Evolutionary conservation across 2,888 invertebrate species (phyloP).

Genomic region (Enchytraeus crypticus): DNA sequence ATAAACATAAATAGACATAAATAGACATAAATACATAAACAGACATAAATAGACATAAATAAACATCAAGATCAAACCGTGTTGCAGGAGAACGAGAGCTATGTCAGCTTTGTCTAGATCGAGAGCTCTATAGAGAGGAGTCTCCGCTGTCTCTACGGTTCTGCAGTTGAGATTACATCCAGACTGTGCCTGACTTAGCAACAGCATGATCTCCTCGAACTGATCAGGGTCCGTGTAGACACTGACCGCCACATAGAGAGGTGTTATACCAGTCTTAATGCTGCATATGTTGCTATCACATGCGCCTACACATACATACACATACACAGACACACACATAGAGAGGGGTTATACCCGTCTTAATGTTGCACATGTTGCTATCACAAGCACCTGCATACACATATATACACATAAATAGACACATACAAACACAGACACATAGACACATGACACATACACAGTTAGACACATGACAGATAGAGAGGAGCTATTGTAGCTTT

Average conservation of each 20-base stretch:
- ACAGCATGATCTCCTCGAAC: constrained; percentile 23
- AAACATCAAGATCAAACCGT: constrained; percentile 18
- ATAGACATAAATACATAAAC: no score
- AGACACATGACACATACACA: neutral
- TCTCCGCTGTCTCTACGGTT: constrained; percentile 28
- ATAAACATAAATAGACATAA: no score
- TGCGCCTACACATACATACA: constrained; percentile 16
- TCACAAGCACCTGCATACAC: neutral
- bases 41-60: no score
- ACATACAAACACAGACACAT: neutral
- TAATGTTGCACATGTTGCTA: no score
- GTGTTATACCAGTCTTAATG: constrained; percentile 21
- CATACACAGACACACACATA: neutral
- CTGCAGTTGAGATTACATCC: constrained; percentile 25
- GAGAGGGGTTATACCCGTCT: no score
- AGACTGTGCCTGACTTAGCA: constrained; percentile 18
- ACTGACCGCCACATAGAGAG: constrained; percentile 29
- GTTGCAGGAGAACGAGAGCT: constrained; percentile 24
- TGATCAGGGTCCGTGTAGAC: constrained; percentile 12
- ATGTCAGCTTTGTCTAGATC: constrained; percentile 24
- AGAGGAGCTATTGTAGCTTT: no score
- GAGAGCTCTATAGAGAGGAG: constrained; percentile 30
- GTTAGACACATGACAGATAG: no score
- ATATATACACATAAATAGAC: neutral
- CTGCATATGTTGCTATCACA: constrained; percentile 29